Evolutionary conservation across 2,113 vertebrate genomes (phyloP).

Genomic region (Guaruba guarouba): DNA sequence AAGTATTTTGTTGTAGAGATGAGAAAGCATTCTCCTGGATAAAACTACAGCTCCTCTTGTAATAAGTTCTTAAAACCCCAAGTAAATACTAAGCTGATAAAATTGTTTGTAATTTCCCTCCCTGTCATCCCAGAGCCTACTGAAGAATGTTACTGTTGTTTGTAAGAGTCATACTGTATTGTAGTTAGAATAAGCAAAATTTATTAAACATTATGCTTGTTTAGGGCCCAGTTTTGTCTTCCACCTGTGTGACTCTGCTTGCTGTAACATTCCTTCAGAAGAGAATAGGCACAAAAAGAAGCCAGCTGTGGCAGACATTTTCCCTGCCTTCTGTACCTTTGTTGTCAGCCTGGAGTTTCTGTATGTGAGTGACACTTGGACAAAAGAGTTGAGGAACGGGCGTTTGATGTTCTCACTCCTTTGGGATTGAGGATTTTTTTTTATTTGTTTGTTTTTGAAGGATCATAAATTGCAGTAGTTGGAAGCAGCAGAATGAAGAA

Average conservation of each 20-base stretch:
- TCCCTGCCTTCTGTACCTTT: not conserved
- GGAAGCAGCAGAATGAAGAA: not conserved
- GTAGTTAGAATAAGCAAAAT: not conserved
- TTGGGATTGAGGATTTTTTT: not conserved
- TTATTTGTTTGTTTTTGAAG: not conserved
- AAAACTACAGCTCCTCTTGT: not conserved
- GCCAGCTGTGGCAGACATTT: not conserved
- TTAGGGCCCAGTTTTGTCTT: not conserved
- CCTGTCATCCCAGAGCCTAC: not conserved
- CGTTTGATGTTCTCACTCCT: not conserved
- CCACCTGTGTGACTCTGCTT: not conserved
- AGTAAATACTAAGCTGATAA: not conserved
- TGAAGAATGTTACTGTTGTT: not conserved
- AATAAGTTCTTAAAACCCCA: not conserved
- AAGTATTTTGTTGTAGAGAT: not conserved
- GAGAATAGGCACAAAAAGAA: not conserved
- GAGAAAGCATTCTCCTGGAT: not conserved
- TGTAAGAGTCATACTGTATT: not conserved
- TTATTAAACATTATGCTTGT: fast-evolving
- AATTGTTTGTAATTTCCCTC: not conserved
- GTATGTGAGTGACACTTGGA: not conserved
- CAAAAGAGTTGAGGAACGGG: not conserved
- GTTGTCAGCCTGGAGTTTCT: not conserved
- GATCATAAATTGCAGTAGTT: not conserved
- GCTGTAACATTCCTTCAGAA: not conserved